Conservation (phyloP, 2,797 vertebrate genomes). For the Phalloptychus januarius region DNA sequence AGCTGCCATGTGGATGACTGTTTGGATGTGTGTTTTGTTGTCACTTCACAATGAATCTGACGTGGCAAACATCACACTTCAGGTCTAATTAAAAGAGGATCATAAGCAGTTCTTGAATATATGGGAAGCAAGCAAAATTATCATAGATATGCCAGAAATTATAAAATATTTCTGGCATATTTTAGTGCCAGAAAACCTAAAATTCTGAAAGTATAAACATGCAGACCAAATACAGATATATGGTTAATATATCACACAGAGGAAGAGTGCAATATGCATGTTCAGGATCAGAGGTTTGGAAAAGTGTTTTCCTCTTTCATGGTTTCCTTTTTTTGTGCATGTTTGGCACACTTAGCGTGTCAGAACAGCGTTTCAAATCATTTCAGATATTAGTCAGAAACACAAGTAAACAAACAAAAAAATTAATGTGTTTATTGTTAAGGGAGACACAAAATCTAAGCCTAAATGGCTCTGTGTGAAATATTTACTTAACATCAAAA, state of each 20-base stretch:
- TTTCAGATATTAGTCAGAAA: too few relatives aligned
- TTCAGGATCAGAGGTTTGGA: not conserved
- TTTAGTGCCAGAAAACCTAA: not conserved
- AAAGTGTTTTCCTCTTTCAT: too few relatives aligned
- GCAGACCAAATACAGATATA: not conserved
- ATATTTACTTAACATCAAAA: not conserved
- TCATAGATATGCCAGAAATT: too few relatives aligned
- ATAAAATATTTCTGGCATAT: too few relatives aligned
- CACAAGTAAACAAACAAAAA: too few relatives aligned
- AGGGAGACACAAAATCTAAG: too few relatives aligned
- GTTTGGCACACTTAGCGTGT: too few relatives aligned
- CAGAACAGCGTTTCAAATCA: too few relatives aligned
- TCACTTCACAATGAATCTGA: slow-evolving; percentile 49
- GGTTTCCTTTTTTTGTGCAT: too few relatives aligned
- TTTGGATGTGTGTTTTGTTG: slow-evolving; percentile 43
- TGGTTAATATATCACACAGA: not conserved
- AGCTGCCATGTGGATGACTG: slow-evolving; percentile 49
- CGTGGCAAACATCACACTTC: slow-evolving; percentile 44
- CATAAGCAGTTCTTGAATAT: slow-evolving; percentile 20
- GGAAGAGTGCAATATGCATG: not conserved
- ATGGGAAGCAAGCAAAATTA: slow-evolving; percentile 13
- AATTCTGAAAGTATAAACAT: not conserved
- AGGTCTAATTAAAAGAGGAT: slow-evolving; percentile 43
- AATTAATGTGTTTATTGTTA: too few relatives aligned
- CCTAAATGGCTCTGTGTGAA: not conserved